Conservation (phyloP, 1,140 invertebrate genomes). For the Aphelenchoides besseyi region DNA sequence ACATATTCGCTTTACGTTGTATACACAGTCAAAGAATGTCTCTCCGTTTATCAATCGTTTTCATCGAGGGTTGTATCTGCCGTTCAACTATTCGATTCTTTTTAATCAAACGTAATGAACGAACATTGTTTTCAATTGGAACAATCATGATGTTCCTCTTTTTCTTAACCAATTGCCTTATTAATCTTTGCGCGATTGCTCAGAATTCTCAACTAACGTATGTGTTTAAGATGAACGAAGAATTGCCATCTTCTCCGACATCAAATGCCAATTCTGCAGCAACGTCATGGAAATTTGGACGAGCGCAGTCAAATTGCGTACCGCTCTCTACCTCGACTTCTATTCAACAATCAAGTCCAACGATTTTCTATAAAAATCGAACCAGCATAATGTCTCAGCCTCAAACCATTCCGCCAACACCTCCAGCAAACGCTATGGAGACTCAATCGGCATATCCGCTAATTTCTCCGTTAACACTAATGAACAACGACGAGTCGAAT, state of each 20-base stretch:
- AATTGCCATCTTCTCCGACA: not conserved
- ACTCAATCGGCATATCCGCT: not conserved
- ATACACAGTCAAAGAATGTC: no score
- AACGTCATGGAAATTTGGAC: not conserved
- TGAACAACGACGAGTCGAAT: not conserved
- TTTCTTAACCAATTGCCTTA: no score
- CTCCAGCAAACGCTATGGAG: not conserved
- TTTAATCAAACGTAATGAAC: no score
- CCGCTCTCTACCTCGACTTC: not conserved
- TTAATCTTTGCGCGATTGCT: no score
- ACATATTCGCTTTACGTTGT: no score
- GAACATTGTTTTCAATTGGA: no score
- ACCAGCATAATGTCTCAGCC: not conserved
- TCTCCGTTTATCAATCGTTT: no score
- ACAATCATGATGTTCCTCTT: no score
- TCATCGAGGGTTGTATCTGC: no score
- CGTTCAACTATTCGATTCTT: no score
- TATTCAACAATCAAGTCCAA: not conserved
- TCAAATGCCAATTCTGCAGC: not conserved
- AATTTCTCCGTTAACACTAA: not conserved
- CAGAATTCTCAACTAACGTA: not conserved
- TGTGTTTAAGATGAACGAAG: not conserved
- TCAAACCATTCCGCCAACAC: conserved; percentile 8
- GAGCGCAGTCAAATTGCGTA: not conserved
- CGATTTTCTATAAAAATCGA: not conserved